Evolutionary conservation across 2,113 vertebrate species (phyloP).

Genomic region (Python bivittatus): DNA sequence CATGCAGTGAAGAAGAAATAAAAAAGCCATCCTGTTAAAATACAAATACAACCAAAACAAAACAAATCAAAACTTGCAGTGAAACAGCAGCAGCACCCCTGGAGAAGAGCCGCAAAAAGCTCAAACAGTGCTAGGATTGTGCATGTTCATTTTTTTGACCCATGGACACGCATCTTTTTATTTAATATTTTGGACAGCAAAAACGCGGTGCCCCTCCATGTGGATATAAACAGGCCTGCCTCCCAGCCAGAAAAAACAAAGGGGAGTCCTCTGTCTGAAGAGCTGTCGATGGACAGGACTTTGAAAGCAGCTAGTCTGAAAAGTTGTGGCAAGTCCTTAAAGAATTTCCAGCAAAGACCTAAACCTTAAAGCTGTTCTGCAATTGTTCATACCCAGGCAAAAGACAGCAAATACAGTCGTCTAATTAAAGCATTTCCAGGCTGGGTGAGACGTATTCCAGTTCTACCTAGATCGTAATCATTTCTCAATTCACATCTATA

Average conservation of each 20-base stretch:
- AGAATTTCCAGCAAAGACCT: too few relatives aligned
- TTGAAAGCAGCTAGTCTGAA: too few relatives aligned
- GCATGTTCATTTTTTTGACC: too few relatives aligned
- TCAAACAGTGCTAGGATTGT: too few relatives aligned
- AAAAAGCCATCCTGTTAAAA: not conserved
- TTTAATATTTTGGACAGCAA: not conserved
- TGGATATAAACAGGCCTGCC: too few relatives aligned
- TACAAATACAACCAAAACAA: not conserved
- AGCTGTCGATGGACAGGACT: too few relatives aligned
- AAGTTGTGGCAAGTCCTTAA: too few relatives aligned
- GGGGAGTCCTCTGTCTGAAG: not conserved
- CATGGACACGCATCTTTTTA: not conserved
- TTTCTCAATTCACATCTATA: not conserved
- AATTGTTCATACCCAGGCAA: too few relatives aligned
- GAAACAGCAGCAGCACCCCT: not conserved
- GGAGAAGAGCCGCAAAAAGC: not conserved
- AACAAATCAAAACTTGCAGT: not conserved
- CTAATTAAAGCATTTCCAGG: too few relatives aligned
- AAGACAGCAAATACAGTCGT: too few relatives aligned
- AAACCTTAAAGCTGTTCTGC: too few relatives aligned
- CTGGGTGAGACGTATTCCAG: too few relatives aligned
- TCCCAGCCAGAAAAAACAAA: not conserved
- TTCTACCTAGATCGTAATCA: not conserved
- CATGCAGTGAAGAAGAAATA: not conserved
- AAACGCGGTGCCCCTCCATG: not conserved